Percentiles rank a stretch among this genome's conserved stretches.
These are phyloP conservation scores for Macrotis lagotis DNA, from an alignment of 2,113 vertebrate species.

Conservation along the genomic window DNA sequence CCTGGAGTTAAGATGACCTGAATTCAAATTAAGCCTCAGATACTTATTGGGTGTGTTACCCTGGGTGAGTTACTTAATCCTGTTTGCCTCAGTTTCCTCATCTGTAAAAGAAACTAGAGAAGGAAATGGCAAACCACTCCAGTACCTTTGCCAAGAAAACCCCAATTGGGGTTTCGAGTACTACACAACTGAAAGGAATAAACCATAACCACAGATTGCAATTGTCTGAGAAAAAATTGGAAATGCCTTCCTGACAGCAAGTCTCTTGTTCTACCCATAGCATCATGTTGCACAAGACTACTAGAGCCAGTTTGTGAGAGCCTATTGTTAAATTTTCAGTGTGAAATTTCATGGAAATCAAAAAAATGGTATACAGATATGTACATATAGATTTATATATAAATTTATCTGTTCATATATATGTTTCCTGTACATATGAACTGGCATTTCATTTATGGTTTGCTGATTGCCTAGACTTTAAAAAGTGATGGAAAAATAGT, in stretches of 20 bases:
- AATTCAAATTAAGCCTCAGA: not conserved
- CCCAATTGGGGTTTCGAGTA: not conserved
- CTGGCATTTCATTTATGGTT: too few species aligned
- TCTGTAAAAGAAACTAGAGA: not conserved
- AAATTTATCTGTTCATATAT: not conserved
- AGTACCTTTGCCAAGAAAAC: not conserved
- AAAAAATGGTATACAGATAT: not conserved
- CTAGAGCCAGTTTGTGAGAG: not conserved
- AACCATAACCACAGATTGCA: not conserved
- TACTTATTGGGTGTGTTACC: not conserved
- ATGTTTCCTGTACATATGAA: too few species aligned
- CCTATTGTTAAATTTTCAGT: not conserved
- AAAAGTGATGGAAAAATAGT: not conserved
- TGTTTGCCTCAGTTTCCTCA: not conserved
- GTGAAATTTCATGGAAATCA: not conserved
- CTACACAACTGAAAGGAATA: not conserved
- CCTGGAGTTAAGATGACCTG: not conserved
- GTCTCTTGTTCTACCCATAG: not conserved
- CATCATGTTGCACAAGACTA: too few species aligned
- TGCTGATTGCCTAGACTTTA: not conserved
- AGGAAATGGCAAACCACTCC: not conserved
- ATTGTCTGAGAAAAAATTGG: not conserved
- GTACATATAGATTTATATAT: too few species aligned
- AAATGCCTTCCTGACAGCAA: not conserved
- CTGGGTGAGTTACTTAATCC: not conserved